phyloP scores from a whole-genome alignment of 2,113 vertebrate species.

The Chamaetylas fuelleborni region DNA sequence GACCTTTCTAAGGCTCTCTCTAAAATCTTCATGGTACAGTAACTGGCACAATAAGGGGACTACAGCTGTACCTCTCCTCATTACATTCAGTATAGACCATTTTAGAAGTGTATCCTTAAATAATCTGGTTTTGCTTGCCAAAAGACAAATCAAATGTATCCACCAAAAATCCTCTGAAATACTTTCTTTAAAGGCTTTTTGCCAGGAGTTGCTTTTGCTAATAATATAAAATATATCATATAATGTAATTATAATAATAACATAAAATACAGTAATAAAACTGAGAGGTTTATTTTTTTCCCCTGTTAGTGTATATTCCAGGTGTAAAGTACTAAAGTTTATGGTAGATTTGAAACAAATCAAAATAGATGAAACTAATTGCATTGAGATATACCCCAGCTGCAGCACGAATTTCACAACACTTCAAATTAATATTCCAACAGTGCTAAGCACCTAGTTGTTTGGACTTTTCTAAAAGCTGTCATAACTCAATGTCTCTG shows the following conservation, averaged over 20 bases:
- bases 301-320: not conserved
- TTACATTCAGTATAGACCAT: constrained; percentile 1
- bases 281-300: not conserved
- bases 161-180: constrained; percentile 43
- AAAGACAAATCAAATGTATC: constrained; percentile 53
- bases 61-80: constrained; percentile 29
- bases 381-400: not conserved
- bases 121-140: constrained; percentile 48
- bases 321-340: not conserved
- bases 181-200: constrained; percentile 47
- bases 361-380: not conserved
- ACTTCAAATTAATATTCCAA: not conserved
- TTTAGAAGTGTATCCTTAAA: constrained; percentile 52
- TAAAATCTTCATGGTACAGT: constrained; percentile 45
- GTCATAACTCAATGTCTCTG: not conserved
- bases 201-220: constrained; percentile 43
- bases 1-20: not conserved
- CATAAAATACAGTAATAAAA: not conserved
- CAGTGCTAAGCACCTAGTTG: not conserved
- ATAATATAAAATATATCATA: not conserved
- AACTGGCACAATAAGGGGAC: constrained; percentile 25
- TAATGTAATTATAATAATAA: not conserved
- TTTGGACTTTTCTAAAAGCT: not conserved
- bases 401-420: not conserved
- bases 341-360: not conserved